A percentile compares a stretch with the other conserved stretches of the same genome.
phyloP scores from a whole-genome alignment of 2,113 vertebrate species.

The Nycticryphes semicollaris region DNA sequence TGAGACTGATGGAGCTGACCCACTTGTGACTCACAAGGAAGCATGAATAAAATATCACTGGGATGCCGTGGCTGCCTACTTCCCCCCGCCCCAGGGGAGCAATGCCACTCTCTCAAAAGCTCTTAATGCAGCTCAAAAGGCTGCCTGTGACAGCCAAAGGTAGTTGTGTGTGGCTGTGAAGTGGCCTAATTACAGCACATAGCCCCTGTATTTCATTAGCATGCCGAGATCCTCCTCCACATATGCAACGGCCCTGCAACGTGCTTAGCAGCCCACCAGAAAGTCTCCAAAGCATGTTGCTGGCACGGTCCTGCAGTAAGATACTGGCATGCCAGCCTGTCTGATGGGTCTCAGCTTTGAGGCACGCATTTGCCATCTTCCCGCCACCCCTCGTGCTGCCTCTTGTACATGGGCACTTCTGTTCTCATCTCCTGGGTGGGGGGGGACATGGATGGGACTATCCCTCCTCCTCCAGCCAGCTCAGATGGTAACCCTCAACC shows the following conservation, averaged over 20 bases:
- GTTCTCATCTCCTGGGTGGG: background rate
- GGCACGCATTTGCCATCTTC: background rate
- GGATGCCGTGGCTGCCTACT: background rate
- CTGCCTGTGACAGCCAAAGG: background rate
- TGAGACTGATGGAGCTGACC: background rate
- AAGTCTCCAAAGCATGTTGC: background rate
- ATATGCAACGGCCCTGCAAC: background rate
- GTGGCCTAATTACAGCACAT: background rate
- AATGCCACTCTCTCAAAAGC: background rate
- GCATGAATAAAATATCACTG: background rate
- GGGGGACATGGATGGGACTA: accelerated
- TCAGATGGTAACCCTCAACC: background rate
- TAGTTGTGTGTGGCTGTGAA: background rate
- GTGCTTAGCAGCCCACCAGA: background rate
- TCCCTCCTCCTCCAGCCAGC: background rate
- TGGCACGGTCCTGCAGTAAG: background rate
- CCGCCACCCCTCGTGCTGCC: background rate
- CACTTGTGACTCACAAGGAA: background rate
- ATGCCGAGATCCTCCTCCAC: background rate
- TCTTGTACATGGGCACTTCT: background rate
- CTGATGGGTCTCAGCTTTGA: background rate
- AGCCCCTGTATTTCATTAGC: background rate
- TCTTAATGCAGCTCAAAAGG: background rate
- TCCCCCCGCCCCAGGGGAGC: background rate
- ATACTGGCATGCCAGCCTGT: background rate